Evolutionary conservation across 2,888 invertebrate genomes (phyloP), one percentile per base, ranked within the genome.

Genomic region (Chrysotoxum bicinctum): DNA sequence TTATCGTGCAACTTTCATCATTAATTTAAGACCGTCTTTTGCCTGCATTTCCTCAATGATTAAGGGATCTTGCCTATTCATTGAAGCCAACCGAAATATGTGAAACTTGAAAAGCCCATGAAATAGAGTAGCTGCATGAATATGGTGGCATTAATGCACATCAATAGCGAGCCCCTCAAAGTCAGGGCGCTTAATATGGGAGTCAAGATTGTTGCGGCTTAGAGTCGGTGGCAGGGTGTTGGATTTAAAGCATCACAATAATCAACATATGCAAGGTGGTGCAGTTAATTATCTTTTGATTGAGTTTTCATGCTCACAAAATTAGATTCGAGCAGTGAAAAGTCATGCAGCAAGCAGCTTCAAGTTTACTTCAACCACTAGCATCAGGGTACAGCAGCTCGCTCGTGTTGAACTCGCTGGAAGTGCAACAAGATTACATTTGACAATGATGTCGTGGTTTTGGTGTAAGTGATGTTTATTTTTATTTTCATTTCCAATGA

Each of bases 1-100:
- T 76, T 80, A 80, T 85, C 80, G 72, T 76, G 76, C 52, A 80
- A 76, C 80, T 85, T 85, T 80, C 80, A 85, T 85, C 84, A 75
- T 80, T 76, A 80, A 75, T 84, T 66, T 62, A 26, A 64, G 21
- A 52, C 35, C 50, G 21, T 60, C 64, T 30, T 54, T 32, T 23
- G 60, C 26, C 43, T 54, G 45, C 48, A 45, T 64, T 64, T 64
- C 48, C 48, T 64, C 66, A 23, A 66, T 66, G 16, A n/a, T 6
- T 50, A 35, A 54, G 69, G 54, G 16, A 40, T 54, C 40, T 30
- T 14, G 50, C 23, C 52, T 21, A 35, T 32, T 45, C 30, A 45
- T 64, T 64, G 14, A 30, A 64, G 68, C n/a, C 1, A 19, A 8
- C 32, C 40, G 23, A 40, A 60, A 37, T 58, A 66, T 50, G 62